A percentile compares a stretch with the other conserved stretches of the same genome.
Conservation (phyloP, 2,888 invertebrate genomes). For the Conus canariensis region DNA sequence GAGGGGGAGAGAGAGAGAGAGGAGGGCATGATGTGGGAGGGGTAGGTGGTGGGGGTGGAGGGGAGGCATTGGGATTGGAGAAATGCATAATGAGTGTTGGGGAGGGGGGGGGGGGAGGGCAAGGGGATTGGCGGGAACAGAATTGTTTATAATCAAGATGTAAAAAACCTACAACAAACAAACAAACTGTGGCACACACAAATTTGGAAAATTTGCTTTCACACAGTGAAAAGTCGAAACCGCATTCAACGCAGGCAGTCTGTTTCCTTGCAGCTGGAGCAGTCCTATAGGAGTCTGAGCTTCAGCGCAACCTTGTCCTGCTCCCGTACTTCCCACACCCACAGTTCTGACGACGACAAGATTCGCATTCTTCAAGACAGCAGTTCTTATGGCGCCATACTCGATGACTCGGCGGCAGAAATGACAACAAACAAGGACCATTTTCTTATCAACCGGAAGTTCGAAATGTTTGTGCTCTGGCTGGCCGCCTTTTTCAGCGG, state of each 20-base stretch:
- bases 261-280: neutral
- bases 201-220: neutral
- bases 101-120: no score
- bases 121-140: no score
- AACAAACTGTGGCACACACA: no score
- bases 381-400: neutral
- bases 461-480: neutral
- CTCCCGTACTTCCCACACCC: neutral
- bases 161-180: neutral
- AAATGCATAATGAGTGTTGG: no score
- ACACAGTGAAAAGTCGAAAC: neutral
- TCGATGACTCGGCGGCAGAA: neutral
- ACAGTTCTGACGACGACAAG: neutral
- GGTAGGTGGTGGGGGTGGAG: no score
- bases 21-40: no score
- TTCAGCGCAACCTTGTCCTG: neutral
- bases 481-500: neutral
- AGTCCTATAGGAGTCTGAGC: neutral
- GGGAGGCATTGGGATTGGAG: no score
- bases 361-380: neutral
- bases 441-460: neutral
- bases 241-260: neutral
- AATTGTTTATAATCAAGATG: no score
- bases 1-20: no score
- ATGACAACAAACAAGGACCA: neutral